A percentile compares a stretch with the other conserved stretches of the same genome.
phyloP scores from a whole-genome alignment of 2,888 invertebrate species.

The Coremacera marginata region DNA sequence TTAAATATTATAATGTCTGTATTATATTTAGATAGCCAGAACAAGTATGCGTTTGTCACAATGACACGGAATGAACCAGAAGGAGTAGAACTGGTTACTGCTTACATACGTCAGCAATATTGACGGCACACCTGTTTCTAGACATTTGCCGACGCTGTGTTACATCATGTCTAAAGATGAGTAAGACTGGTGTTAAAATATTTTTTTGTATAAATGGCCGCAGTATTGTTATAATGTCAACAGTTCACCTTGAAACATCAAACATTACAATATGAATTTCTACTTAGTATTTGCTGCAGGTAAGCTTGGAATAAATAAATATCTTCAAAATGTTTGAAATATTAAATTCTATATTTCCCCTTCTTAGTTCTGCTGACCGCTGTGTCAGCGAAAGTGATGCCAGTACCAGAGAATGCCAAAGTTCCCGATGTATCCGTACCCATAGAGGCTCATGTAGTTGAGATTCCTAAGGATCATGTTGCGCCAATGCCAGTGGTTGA shows the following conservation, averaged over 20 bases:
- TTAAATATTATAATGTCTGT: background rate
- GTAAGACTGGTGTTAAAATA: background rate
- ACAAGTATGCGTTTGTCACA: background rate
- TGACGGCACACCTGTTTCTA: background rate
- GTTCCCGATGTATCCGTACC: background rate
- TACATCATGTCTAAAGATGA: background rate
- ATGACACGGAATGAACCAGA: background rate
- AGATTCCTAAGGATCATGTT: slow-evolving; percentile 37
- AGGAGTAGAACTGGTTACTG: slow-evolving; percentile 1
- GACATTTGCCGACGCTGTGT: background rate
- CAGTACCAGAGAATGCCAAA: background rate
- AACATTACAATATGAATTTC: slow-evolving; percentile 40
- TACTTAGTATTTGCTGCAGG: slow-evolving; percentile 54
- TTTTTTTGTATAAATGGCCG: slow-evolving; percentile 1
- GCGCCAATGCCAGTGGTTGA: background rate
- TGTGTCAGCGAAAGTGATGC: slow-evolving; percentile 56
- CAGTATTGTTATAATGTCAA: slow-evolving; percentile 32
- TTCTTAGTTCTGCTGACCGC: slow-evolving; percentile 56
- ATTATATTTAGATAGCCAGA: background rate
- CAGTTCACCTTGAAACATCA: background rate
- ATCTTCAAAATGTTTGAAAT: background rate
- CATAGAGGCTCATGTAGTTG: slow-evolving; percentile 28
- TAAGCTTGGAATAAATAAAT: slow-evolving; percentile 40
- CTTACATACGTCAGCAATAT: background rate
- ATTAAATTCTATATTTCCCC: no score